Percentiles rank a stretch among this genome's conserved stretches.
Evolutionary conservation across 2,888 invertebrate species (phyloP).

Genomic region (Ochropacha duplaris): DNA sequence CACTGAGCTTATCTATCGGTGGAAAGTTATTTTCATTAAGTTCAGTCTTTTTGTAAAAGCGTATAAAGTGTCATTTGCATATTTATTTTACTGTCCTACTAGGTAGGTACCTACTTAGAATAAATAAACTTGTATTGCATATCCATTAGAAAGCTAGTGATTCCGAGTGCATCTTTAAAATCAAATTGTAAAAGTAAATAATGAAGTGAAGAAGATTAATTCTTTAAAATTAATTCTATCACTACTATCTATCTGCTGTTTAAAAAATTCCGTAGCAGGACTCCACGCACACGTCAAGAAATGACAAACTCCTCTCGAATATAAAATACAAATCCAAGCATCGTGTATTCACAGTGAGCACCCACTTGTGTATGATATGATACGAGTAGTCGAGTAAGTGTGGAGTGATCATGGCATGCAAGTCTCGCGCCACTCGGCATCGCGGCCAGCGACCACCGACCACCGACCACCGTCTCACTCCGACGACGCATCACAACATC

Average conservation of each 20-base stretch:
- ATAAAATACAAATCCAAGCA: background rate
- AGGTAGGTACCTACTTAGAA: background rate
- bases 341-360: background rate
- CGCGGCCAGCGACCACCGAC: slow-evolving; percentile 48
- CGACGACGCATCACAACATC: background rate
- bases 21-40: background rate
- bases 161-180: background rate
- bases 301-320: background rate
- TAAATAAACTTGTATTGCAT: background rate
- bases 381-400: slow-evolving; percentile 19
- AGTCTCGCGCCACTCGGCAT: slow-evolving; percentile 69
- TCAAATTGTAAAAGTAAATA: background rate
- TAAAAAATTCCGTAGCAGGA: too few species aligned
- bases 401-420: slow-evolving; percentile 21
- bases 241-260: too few species aligned
- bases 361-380: slow-evolving; percentile 8
- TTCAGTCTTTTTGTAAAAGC: background rate
- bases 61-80: background rate
- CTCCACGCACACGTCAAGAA: background rate
- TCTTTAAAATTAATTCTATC: too few species aligned
- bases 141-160: background rate
- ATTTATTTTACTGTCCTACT: background rate
- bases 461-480: slow-evolving; percentile 23
- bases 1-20: background rate
- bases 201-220: background rate